phyloP scores from a whole-genome alignment of 2,113 vertebrate genomes.

The Dromiciops gliroides region DNA sequence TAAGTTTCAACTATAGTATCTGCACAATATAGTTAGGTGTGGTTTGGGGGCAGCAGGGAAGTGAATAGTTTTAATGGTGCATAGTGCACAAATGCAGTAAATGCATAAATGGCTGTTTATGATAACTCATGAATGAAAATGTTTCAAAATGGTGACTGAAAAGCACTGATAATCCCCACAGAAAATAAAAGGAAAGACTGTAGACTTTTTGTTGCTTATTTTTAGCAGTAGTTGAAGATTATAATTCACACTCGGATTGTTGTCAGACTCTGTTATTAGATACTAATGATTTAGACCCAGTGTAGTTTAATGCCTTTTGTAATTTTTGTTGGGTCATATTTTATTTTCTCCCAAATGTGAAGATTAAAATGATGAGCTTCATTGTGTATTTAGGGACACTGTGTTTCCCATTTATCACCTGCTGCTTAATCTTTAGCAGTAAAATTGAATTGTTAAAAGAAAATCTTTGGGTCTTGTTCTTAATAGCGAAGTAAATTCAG shows the following conservation, averaged over 20 bases:
- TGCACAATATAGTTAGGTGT: not conserved
- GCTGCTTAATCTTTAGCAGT: constrained; percentile 68
- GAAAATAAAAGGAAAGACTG: not conserved
- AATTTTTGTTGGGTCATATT: constrained; percentile 67
- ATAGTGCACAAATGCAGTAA: not conserved
- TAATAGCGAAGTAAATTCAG: not conserved
- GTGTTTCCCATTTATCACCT: constrained; percentile 68
- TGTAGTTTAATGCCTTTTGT: constrained; percentile 59
- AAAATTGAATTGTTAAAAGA: constrained; percentile 60
- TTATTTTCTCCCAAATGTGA: constrained; percentile 45
- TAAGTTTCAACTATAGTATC: not conserved
- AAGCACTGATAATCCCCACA: not conserved
- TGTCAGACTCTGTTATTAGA: constrained; percentile 30
- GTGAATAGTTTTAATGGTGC: not conserved
- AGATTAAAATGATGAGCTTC: constrained; percentile 52
- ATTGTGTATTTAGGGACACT: constrained; percentile 57
- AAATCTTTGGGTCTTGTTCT: not conserved
- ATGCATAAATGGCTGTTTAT: not conserved
- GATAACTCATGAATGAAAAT: not conserved
- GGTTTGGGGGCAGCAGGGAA: not conserved
- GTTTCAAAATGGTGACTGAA: not conserved
- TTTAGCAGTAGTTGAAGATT: not conserved
- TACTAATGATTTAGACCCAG: constrained; percentile 51
- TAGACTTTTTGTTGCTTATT: not conserved
- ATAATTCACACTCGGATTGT: constrained; percentile 25